Evolutionary conservation across 2,113 vertebrate genomes (phyloP).

Genomic region (Phaethon lepturus): DNA sequence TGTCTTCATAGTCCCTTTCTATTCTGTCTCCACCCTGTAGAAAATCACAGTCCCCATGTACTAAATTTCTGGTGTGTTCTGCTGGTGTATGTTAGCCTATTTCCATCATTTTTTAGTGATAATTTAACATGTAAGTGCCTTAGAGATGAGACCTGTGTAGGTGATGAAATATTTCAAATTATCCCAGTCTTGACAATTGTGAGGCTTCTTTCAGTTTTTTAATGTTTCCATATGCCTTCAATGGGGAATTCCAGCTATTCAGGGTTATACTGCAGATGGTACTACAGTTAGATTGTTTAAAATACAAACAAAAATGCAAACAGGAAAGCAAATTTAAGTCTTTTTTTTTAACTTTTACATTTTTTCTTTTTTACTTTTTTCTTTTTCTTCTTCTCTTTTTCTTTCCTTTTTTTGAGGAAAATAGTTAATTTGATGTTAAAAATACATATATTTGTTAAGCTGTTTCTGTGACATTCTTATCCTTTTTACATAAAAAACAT

Average conservation of each 20-base stretch:
- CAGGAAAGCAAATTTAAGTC: neutral
- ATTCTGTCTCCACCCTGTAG: neutral
- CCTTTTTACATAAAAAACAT: neutral
- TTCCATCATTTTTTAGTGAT: neutral
- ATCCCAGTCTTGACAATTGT: neutral
- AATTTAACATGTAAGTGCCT: neutral
- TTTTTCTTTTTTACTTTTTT: too few species aligned
- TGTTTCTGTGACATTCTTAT: neutral
- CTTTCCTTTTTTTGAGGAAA: too few species aligned
- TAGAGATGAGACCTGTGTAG: neutral
- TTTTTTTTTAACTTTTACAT: neutral
- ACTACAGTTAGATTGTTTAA: neutral
- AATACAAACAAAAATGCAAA: neutral
- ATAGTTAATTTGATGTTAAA: neutral
- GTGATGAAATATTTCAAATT: neutral
- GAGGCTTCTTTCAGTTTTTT: neutral
- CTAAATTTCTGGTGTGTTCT: neutral
- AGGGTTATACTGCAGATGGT: neutral
- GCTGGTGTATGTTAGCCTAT: neutral
- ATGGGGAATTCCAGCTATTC: neutral
- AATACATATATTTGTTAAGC: neutral
- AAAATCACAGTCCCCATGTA: neutral
- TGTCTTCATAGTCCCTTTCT: neutral
- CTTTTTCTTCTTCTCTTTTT: accelerated
- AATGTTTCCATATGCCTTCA: neutral